These are phyloP conservation scores for Deroplatys truncata DNA, from an alignment of 2,888 invertebrate genomes.

Conservation along the genomic window DNA sequence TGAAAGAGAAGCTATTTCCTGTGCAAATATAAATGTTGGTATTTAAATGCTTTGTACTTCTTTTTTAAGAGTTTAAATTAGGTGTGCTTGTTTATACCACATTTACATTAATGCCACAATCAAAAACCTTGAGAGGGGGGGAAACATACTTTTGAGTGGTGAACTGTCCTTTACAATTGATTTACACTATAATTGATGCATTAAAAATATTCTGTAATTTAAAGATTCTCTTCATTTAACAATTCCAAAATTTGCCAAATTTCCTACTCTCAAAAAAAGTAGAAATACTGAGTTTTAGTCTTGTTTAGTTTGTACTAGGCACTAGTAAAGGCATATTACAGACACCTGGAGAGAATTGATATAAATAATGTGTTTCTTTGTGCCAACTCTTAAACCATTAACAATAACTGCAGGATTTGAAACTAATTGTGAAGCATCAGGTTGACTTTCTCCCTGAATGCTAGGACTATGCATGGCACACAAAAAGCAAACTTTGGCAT, in stretches of 20 bases:
- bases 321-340: constrained; percentile 27
- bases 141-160: not conserved
- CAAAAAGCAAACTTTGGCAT: not conserved
- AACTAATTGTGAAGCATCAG: not conserved
- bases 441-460: not conserved
- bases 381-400: not conserved
- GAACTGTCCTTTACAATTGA: not conserved
- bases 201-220: not conserved
- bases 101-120: no score
- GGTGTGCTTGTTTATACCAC: no score
- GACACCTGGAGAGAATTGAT: not conserved
- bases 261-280: not conserved
- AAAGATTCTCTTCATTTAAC: not conserved
- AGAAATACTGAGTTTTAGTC: constrained; percentile 1
- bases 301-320: constrained; percentile 26
- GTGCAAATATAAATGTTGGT: no score
- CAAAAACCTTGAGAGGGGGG: not conserved
- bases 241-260: not conserved
- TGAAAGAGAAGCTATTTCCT: no score
- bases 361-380: not conserved
- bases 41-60: no score
- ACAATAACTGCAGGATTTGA: no score
- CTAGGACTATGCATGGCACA: not conserved
- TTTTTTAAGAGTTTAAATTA: no score
- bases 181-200: not conserved